Base-by-base conservation (phyloP, 2,888 invertebrate species). In the Cephus pygmeus region DNA sequence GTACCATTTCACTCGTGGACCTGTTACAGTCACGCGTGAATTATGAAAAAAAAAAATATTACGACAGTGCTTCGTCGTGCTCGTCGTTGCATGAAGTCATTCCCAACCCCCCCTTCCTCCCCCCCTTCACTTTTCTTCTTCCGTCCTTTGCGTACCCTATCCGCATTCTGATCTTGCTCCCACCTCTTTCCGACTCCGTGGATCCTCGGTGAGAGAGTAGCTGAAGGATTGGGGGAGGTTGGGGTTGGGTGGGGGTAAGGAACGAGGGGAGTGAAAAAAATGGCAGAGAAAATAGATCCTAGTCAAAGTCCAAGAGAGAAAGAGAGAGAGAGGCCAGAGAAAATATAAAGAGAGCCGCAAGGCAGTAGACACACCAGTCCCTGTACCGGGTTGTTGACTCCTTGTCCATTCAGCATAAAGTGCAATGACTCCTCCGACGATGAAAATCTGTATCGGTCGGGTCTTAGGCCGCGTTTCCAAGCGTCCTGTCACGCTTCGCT, bases 331-430 rank as follows among this genome's bases (percentile, higher is more conserved):
- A 30, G 12, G 4, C 35, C 12, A 35, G 35, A 35, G 69, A 83
- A 77, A 77, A 74, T 77, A 73, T 68, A 33, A 69, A 56, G 79
- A 76, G n/a, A 75, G 69, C 79, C 73, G 79, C 75, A 74, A 35
- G 74, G 76, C 76, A 68, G 73, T 78, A 75, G 69, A 76, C 76
- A 75, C 74, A 73, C 75, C 69, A 56, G 71, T 75, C 81, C 71
- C 69, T 76, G 76, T 76, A 76, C 73, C 86, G 87, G 89, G 88
- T 90, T 90, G 90, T 90, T 89, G 90, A 90, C 90, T 90, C 87
- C 88, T 83, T 90, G 89, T 86, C 88, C 90, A 89, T 90, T 90
- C 88, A 88, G 90, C 90, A 90, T 90, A 88, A 90, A 90, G 90
- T 88, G 90, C 90, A 90, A 90, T 87, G 90, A 90, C 88, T 88